These are phyloP conservation scores for Thunnus maccoyii DNA, from an alignment of 2,113 vertebrate species.

Conservation along the genomic window DNA sequence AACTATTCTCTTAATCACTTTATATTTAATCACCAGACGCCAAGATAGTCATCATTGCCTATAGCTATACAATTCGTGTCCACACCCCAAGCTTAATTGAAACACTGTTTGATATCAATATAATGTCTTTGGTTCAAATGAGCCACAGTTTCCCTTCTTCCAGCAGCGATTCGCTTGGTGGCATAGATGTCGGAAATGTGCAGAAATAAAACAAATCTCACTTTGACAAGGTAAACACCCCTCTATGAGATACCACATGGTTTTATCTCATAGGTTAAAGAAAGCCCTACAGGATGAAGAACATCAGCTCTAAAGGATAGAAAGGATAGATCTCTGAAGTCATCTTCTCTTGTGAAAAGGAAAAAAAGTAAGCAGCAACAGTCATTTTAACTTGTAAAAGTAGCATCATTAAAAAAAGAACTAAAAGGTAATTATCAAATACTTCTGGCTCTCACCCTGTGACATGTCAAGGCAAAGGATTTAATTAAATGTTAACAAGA, in stretches of 20 bases:
- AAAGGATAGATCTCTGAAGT: neutral
- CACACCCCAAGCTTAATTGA: neutral
- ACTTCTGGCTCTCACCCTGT: constrained; percentile 8
- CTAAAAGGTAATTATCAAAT: constrained; percentile 26
- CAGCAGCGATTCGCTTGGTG: neutral
- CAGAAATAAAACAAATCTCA: constrained; percentile 11
- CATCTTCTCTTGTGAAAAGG: neutral
- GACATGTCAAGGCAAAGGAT: constrained; percentile 19
- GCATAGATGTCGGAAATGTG: neutral
- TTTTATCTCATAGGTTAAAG: constrained; percentile 4
- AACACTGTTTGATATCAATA: constrained; percentile 9
- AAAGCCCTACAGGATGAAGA: neutral
- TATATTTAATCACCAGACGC: constrained; percentile 16
- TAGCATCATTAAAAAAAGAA: constrained; percentile 5
- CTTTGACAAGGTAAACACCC: neutral
- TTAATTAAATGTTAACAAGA: constrained; percentile 47
- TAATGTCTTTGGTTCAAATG: neutral
- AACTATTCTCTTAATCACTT: too few species aligned
- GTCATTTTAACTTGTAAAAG: neutral
- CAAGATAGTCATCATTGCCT: neutral
- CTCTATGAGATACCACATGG: neutral
- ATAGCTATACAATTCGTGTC: neutral
- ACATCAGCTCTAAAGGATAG: neutral
- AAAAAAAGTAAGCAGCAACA: neutral
- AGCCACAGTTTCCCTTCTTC: neutral